Evolutionary conservation across 2,113 vertebrate species (phyloP).

Genomic region (Casuarius casuarius): DNA sequence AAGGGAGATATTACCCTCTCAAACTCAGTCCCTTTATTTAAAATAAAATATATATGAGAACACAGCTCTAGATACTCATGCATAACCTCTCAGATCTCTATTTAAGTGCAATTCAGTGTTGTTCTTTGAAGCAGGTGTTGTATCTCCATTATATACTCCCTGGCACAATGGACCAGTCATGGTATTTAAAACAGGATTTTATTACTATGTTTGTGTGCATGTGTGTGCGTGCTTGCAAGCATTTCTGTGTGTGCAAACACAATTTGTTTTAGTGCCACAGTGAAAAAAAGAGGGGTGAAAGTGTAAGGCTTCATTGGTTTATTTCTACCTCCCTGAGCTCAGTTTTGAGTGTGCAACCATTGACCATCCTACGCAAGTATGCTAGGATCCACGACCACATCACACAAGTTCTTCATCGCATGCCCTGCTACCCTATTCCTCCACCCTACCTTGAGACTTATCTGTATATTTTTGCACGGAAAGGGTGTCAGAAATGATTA

Average conservation of each 20-base stretch:
- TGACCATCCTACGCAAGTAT: background rate
- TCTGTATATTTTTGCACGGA: background rate
- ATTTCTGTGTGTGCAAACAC: background rate
- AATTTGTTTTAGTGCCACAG: background rate
- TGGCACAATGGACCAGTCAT: background rate
- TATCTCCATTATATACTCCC: background rate
- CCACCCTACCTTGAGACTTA: background rate
- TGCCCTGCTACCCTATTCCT: background rate
- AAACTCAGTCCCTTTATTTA: background rate
- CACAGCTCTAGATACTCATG: background rate
- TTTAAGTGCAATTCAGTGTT: background rate
- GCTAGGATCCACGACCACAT: fast-evolving
- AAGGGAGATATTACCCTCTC: background rate
- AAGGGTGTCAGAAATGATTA: fast-evolving
- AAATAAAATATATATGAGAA: background rate
- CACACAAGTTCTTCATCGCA: too few relatives aligned
- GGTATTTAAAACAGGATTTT: background rate
- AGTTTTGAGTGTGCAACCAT: background rate
- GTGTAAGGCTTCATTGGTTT: background rate
- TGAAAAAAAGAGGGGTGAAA: background rate
- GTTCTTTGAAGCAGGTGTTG: background rate
- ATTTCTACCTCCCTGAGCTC: background rate
- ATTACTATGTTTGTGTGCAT: background rate
- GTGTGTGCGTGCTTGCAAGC: background rate
- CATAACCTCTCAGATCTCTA: background rate